phyloP scores from a whole-genome alignment of 2,113 vertebrate genomes.

The Grantiella picta region DNA sequence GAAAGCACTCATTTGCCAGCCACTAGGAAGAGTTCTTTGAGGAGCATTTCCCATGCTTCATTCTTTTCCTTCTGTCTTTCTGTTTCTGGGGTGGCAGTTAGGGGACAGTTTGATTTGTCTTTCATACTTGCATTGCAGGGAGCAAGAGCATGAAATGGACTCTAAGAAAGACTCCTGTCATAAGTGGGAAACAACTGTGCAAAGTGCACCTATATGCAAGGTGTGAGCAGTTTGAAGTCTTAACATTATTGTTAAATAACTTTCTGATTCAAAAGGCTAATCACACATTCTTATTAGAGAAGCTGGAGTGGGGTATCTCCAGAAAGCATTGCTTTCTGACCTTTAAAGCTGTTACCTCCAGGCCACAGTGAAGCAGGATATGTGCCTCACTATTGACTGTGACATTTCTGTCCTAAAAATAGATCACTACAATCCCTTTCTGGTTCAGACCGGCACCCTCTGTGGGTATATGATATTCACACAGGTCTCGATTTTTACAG shows the following conservation, averaged over 20 bases:
- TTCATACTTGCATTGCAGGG: not conserved
- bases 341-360: constrained; percentile 37
- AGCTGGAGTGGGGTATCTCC: not conserved
- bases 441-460: not conserved
- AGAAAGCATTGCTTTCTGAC: constrained; percentile 12
- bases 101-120: not conserved
- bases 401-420: constrained; percentile 54
- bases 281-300: not conserved
- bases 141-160: not conserved
- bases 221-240: not conserved
- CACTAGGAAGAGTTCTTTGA: not conserved
- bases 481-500: not conserved
- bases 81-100: not conserved
- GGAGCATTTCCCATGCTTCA: not conserved
- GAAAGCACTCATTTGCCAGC: not conserved
- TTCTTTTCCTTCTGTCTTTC: not conserved
- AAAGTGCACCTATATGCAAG: accelerated
- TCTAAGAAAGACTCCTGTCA: not conserved
- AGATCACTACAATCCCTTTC: constrained; percentile 7
- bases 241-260: not conserved
- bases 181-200: not conserved
- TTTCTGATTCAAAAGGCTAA: not conserved
- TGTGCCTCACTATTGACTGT: constrained; percentile 29
- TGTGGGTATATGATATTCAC: not conserved
- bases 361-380: constrained; percentile 26